phyloP scores from a whole-genome alignment of 2,888 invertebrate species.

The Melieria picta region DNA sequence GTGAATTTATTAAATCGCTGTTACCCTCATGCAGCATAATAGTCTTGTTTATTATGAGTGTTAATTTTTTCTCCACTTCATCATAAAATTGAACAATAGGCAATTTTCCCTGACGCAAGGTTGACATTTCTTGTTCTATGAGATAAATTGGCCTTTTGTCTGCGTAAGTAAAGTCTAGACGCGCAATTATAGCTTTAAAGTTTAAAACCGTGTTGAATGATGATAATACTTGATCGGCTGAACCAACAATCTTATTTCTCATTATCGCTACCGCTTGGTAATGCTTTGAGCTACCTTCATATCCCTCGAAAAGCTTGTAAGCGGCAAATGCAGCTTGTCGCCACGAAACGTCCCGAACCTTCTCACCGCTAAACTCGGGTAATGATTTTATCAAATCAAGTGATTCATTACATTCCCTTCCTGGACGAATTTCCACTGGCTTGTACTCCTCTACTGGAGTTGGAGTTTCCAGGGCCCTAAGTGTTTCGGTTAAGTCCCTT shows the following conservation, averaged over 20 bases:
- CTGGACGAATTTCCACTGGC: too few relatives aligned
- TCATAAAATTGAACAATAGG: constrained; percentile 10
- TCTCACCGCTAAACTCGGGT: too few relatives aligned
- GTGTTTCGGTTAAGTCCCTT: too few relatives aligned
- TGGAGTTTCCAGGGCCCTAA: too few relatives aligned
- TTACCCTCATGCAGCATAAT: background rate
- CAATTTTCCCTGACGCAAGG: constrained; percentile 9
- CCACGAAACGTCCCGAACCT: too few relatives aligned
- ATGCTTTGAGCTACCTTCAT: background rate
- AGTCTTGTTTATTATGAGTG: constrained; percentile 19
- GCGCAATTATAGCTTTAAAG: constrained; percentile 20
- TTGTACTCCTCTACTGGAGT: too few relatives aligned
- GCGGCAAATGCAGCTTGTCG: too few relatives aligned
- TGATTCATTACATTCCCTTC: too few relatives aligned
- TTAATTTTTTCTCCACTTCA: constrained; percentile 21
- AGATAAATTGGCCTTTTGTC: constrained; percentile 11
- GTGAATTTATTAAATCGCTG: background rate
- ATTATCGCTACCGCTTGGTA: constrained; percentile 19
- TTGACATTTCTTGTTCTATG: constrained; percentile 8
- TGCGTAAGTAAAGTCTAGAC: constrained; percentile 11
- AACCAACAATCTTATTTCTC: constrained; percentile 27
- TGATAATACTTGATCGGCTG: constrained; percentile 12
- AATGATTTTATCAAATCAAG: too few relatives aligned
- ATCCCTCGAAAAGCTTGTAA: too few relatives aligned
- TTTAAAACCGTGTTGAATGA: constrained; percentile 18